Base-by-base conservation (phyloP, 1,140 invertebrate genomes). In the Reticulitermes speratus region DNA sequence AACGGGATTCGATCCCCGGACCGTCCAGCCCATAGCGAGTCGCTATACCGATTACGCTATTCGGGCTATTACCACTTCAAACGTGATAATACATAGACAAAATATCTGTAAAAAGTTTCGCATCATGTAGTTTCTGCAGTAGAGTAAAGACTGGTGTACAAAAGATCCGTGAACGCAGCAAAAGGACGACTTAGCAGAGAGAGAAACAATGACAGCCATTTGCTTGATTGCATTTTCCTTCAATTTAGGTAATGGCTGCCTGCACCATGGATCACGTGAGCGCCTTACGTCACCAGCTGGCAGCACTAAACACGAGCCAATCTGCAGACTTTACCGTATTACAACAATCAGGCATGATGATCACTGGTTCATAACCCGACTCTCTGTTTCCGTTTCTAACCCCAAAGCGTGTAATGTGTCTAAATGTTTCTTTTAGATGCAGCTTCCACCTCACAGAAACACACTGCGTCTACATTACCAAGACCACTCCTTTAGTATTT, bases 201-300 rank as follows among this genome's bases (percentile, higher is more conserved):
- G 59, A 84, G 59, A 84, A 84, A 84, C 84, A 84, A 84, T 84
- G 84, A 84, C 84, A 55, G 59, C 84, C 84, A 84, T 84, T 84
- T 84, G 45, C 84, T 84, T 84, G 84, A 84, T 84, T 84, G 84
- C 84, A 84, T 84, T 84, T 84, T 84, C 84, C 84, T 84, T 84
- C 84, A 84, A 84, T 84, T 84, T 84, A 84, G 84, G 84, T 84
- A 84, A 84, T 84, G 84, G 84, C 84, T 65, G 52, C 30, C 84
- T 75, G 65, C 25, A 14, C 25, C 65, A 14, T 30, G 65, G 65
- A 75, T 75, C 65, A 75, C 65, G 14, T 25, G 65, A n/a, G 25
- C 65, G 65, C n/a, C 65, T 30, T 30, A 75, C n/a, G 65, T 30
- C 65, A 30, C 65, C n/a, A 30, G 7, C n/a, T 75, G n/a, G n/a